A percentile compares a stretch with the other conserved stretches of the same genome.
Conservation (phyloP, 1,140 invertebrate genomes). For the Zaprionus davidi region DNA sequence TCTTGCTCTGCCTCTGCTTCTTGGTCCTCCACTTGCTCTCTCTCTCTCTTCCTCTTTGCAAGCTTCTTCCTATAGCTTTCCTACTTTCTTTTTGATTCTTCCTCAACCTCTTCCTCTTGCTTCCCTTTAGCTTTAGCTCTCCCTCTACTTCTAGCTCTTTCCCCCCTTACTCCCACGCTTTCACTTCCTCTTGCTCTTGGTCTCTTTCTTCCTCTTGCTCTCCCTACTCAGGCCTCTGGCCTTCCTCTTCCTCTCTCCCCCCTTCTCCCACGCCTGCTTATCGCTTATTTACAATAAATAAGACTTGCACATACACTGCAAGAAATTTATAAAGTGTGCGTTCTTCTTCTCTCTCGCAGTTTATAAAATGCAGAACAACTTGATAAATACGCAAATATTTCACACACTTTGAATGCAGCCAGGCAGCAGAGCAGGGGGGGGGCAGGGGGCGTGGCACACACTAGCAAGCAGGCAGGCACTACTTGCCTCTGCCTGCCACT, state of each 20-base stretch:
- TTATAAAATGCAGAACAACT: slow-evolving; percentile 26
- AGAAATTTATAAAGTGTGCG: not conserved
- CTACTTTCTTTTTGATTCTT: too few species aligned
- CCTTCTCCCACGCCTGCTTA: not conserved
- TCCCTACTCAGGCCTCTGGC: not conserved
- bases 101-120: too few species aligned
- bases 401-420: slow-evolving; percentile 12
- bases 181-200: too few species aligned
- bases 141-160: too few species aligned
- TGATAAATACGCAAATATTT: slow-evolving; percentile 48
- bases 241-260: too few species aligned
- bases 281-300: slow-evolving; percentile 9
- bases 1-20: too few species aligned
- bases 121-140: too few species aligned
- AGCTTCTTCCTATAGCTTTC: too few species aligned
- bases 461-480: not conserved
- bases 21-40: too few species aligned
- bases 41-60: too few species aligned
- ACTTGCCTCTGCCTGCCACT: too few species aligned
- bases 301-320: not conserved
- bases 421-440: not conserved
- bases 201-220: not conserved
- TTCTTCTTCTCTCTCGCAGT: not conserved
- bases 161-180: too few species aligned
- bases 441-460: not conserved